phyloP scores from a whole-genome alignment of 2,113 vertebrate species.

The western clawed frog (Xenopus tropicalis) region DNA sequence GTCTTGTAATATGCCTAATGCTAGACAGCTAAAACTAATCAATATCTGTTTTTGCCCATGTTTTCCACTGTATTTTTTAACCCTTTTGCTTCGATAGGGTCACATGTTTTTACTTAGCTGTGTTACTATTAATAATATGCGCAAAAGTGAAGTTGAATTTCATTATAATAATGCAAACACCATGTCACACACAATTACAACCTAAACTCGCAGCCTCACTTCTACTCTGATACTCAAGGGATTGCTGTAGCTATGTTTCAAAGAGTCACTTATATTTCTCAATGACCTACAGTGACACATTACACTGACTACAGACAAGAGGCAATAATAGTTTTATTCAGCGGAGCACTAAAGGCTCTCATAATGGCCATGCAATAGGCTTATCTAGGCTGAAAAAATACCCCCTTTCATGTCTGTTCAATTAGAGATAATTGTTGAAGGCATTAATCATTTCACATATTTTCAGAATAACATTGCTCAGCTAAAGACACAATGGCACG shows the following conservation, averaged over 20 bases:
- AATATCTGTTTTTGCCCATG: too few species aligned
- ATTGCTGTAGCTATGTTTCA: constrained; percentile 56
- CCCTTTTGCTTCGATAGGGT: too few species aligned
- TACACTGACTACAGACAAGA: constrained; percentile 56
- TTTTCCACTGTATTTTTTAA: too few species aligned
- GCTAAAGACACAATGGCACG: constrained; percentile 52
- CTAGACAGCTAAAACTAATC: too few species aligned
- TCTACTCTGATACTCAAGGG: constrained; percentile 54
- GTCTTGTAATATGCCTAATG: too few species aligned
- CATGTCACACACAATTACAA: constrained; percentile 48
- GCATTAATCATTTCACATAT: constrained; percentile 59
- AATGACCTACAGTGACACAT: constrained; percentile 53
- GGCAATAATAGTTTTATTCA: constrained; percentile 48
- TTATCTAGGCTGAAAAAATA: constrained; percentile 56
- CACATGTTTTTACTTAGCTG: too few species aligned
- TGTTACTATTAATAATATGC: too few species aligned
- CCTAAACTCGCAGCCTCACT: constrained; percentile 49
- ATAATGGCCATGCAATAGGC: constrained; percentile 55
- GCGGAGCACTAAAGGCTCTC: constrained; percentile 40
- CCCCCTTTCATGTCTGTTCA: constrained; percentile 57
- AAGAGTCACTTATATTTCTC: constrained; percentile 57
- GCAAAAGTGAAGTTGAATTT: constrained; percentile 19
- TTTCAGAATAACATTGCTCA: constrained; percentile 56
- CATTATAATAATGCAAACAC: constrained; percentile 53
- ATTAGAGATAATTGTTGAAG: constrained; percentile 60